phyloP scores from a whole-genome alignment of 1,140 invertebrate species.

The Eueides isabella region DNA sequence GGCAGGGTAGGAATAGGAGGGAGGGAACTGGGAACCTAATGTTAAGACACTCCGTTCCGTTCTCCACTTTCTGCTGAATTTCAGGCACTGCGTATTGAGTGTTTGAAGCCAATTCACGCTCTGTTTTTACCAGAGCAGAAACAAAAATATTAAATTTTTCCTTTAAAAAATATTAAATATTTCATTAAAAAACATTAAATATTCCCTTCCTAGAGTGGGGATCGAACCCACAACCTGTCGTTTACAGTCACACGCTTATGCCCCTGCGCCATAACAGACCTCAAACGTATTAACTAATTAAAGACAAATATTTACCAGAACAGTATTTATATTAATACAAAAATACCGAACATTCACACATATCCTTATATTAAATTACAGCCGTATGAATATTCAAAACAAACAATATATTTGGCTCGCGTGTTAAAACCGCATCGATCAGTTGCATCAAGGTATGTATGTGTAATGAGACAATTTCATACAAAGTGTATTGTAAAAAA shows the following conservation, averaged over 20 bases:
- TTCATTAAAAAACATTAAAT: no score
- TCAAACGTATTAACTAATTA: no score
- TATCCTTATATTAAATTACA: not conserved
- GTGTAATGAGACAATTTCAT: constrained; percentile 1
- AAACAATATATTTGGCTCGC: not conserved
- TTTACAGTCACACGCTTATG: no score
- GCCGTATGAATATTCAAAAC: constrained; percentile 9
- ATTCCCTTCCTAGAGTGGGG: no score
- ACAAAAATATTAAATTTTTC: not conserved
- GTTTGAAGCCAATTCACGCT: not conserved
- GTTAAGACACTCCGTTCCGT: not conserved
- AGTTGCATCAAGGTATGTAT: not conserved
- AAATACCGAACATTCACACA: not conserved
- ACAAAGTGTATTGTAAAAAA: not conserved
- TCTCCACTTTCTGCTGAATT: not conserved
- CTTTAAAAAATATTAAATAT: no score
- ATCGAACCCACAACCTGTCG: no score
- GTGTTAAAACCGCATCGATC: not conserved
- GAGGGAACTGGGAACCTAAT: not conserved
- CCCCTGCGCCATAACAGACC: no score
- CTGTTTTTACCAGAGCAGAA: no score
- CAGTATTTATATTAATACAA: not conserved
- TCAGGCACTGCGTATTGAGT: not conserved
- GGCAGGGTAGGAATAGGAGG: no score
- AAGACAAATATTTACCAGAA: no score